Percentiles rank a stretch among this genome's conserved stretches.
Evolutionary conservation across 2,797 vertebrate genomes (phyloP).

Genomic region (Phoxinus dragarum): DNA sequence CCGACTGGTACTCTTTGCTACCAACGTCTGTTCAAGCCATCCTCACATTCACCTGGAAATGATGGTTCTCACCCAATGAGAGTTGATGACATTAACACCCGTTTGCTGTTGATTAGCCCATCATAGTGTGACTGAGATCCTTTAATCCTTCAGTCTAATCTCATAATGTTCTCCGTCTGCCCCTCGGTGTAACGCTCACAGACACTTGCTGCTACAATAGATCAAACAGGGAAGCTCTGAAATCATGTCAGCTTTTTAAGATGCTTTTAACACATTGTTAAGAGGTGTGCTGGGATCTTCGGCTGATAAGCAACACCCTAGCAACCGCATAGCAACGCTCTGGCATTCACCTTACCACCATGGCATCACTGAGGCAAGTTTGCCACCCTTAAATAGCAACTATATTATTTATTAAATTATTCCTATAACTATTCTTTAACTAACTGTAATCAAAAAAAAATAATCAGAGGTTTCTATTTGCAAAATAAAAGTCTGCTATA

Average conservation of each 20-base stretch:
- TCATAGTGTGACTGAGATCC: conserved; percentile 38
- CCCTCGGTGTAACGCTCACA: background rate
- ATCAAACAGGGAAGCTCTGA: conserved; percentile 28
- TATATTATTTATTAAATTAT: background rate
- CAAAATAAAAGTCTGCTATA: background rate
- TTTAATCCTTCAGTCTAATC: conserved; percentile 53
- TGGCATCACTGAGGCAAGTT: background rate
- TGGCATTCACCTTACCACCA: background rate
- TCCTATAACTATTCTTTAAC: background rate
- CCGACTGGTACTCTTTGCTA: background rate
- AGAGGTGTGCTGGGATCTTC: conserved; percentile 5
- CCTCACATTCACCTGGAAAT: conserved; percentile 22
- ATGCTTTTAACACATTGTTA: conserved; percentile 30
- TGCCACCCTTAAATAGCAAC: background rate
- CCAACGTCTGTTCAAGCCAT: background rate
- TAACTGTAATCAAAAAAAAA: background rate
- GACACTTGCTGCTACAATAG: conserved; percentile 33
- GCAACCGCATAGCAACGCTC: background rate
- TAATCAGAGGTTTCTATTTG: background rate
- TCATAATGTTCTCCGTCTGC: conserved; percentile 34
- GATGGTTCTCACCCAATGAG: conserved; percentile 30
- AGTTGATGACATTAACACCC: conserved; percentile 52
- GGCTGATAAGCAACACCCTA: background rate
- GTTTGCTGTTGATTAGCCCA: conserved; percentile 40
- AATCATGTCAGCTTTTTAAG: conserved; percentile 18